Conservation (phyloP, 2,113 vertebrate genomes). For the Colossoma macropomum region DNA sequence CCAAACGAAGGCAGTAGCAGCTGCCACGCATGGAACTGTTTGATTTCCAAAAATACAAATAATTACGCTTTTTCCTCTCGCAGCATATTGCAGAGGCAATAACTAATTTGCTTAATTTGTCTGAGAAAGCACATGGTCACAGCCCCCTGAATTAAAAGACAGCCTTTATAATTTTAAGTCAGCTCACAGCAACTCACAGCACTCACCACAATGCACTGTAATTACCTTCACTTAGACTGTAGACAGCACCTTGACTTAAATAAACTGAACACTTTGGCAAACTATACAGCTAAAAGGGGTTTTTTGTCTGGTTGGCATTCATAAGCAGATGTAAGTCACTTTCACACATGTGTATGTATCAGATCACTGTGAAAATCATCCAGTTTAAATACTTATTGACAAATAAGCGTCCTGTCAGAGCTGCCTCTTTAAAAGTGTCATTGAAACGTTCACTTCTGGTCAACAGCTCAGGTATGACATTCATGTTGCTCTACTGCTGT, state of each 20-base stretch:
- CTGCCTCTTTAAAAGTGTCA: conserved; percentile 5
- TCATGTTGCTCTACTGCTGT: neutral
- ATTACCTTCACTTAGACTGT: conserved; percentile 25
- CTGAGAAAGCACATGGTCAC: conserved; percentile 34
- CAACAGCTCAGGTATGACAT: conserved; percentile 4
- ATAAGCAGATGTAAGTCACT: neutral
- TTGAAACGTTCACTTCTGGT: neutral
- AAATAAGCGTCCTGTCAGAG: neutral
- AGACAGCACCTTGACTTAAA: neutral
- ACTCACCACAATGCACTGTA: conserved; percentile 33
- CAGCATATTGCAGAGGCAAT: conserved; percentile 25
- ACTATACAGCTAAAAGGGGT: neutral
- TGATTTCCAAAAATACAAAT: conserved; percentile 37
- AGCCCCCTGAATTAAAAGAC: conserved; percentile 21
- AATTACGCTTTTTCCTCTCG: neutral
- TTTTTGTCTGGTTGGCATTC: neutral
- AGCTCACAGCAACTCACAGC: conserved; percentile 22
- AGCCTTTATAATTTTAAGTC: conserved; percentile 32
- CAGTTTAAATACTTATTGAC: neutral
- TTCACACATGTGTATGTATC: neutral
- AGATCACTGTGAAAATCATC: neutral
- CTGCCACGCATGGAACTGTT: conserved; percentile 23
- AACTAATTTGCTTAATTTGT: conserved; percentile 45
- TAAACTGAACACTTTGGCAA: conserved; percentile 13
- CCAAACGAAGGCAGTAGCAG: conserved; percentile 30